Base-by-base conservation (phyloP, 2,888 invertebrate species). In the Sycophila texana region DNA sequence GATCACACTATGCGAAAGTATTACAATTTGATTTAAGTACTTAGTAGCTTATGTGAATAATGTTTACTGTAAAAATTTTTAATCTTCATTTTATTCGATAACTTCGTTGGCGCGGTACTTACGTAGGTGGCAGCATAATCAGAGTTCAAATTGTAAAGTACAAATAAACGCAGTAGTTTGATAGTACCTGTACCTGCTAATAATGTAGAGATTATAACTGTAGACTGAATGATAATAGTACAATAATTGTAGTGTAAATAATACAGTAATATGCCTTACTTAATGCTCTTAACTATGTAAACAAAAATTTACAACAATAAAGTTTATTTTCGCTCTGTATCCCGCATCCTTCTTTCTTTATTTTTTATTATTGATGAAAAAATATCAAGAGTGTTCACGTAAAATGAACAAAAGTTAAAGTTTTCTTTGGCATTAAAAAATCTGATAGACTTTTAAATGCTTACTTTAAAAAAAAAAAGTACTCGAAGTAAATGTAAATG, bases 221-320 rank as follows among this genome's bases (percentile, higher is more conserved):
- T 39, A 14, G n/a, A 74, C 20, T 74, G 57, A 67, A 39, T 13
- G 47, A 49, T 22, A 57, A 47, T 66, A 66, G 57, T 51, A 5
- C 3, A 16, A 30, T 26, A 30, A 67, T 61, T 39, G 14, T 18
- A 66, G 5, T 76, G 20, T 73, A 26, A 60, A 5, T 5, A 60
- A 5, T 5, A 60, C 4, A 22, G 14, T 22, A 47, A 58, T 39
- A 39, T 60, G 39, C 60, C 53, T 55, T 47, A 61, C 30, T 30
- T 1, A 39, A 39, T 39, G 10, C 39, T 1, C 39, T 39, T 39
- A 58, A 73, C 16, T 53, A n/a, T 78, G 47, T 73, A 60, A 10
- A 63, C 18, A 63, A 65, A 39, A 53, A 74, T 65, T 66, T 77
- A 68, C 22, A 55, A 47, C 16, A 73, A 77, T 73, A 73, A 77